Conservation (phyloP, 2,888 invertebrate species). For the Frankliniella fusca region DNA sequence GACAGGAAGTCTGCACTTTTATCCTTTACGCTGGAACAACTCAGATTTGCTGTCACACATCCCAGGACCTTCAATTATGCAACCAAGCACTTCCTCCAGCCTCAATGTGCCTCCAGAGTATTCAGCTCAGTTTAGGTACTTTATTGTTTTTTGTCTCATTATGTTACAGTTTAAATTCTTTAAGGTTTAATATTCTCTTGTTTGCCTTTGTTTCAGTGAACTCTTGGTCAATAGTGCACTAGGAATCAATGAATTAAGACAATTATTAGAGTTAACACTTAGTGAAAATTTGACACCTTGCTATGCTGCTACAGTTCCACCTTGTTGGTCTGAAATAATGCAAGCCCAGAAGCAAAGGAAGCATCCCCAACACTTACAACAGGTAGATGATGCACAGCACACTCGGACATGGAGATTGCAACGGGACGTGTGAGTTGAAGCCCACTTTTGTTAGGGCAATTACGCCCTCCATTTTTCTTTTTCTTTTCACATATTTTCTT, state of each 20-base stretch:
- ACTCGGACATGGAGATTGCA: slow-evolving; percentile 86
- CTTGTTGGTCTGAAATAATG: slow-evolving; percentile 90
- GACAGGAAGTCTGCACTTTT: slow-evolving; percentile 77
- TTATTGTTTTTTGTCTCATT: not conserved
- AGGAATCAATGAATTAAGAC: slow-evolving; percentile 52
- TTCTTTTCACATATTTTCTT: not conserved
- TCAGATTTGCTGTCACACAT: not conserved
- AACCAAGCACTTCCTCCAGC: not conserved
- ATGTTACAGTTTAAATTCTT: not conserved
- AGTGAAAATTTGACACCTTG: slow-evolving; percentile 66
- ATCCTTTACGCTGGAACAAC: slow-evolving; percentile 68
- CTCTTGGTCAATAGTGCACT: slow-evolving; percentile 45
- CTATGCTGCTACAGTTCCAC: slow-evolving; percentile 84
- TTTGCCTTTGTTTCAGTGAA: slow-evolving; percentile 37
- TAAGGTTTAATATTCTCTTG: not conserved
- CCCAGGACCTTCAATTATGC: not conserved
- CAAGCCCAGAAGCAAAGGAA: slow-evolving; percentile 85
- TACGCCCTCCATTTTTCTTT: slow-evolving; percentile 26
- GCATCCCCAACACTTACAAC: slow-evolving; percentile 75
- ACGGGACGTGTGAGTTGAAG: slow-evolving; percentile 63
- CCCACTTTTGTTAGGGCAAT: slow-evolving; percentile 27
- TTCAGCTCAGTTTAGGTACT: not conserved
- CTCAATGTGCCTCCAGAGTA: slow-evolving; percentile 15
- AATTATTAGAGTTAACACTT: slow-evolving; percentile 68
- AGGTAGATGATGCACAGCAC: slow-evolving; percentile 63